phyloP scores from a whole-genome alignment of 2,797 vertebrate genomes.

The Choloepus didactylus region DNA sequence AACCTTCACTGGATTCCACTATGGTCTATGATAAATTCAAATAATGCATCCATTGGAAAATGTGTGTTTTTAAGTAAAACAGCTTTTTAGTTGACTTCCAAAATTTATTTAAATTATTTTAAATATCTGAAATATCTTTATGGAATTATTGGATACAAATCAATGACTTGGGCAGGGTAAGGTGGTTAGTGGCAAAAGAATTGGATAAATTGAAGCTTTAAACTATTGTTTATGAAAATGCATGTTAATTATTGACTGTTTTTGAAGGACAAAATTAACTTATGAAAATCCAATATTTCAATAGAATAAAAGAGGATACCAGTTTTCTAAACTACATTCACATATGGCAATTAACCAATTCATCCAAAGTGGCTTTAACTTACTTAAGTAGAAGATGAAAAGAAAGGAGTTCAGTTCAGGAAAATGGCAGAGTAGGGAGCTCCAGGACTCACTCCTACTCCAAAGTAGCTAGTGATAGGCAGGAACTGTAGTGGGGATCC shows the following conservation, averaged over 20 bases:
- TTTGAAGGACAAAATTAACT: neutral
- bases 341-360: neutral
- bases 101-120: conserved; percentile 3
- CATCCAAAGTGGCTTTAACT: neutral
- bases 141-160: neutral
- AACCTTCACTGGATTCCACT: neutral
- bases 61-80: neutral
- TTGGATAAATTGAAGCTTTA: neutral
- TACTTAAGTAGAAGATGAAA: neutral
- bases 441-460: too few species aligned
- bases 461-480: too few species aligned
- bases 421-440: too few species aligned
- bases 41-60: neutral
- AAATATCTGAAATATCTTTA: neutral
- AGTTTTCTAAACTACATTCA: neutral
- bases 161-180: neutral
- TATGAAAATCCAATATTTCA: neutral
- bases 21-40: neutral
- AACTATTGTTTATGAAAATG: neutral
- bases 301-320: neutral
- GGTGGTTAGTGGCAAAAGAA: neutral
- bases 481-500: too few species aligned
- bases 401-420: neutral
- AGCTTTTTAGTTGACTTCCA: neutral
- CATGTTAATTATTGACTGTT: neutral